Percentiles rank a stretch among this genome's conserved stretches.
These are phyloP conservation scores for Mus pahari DNA, from an alignment of 2,113 vertebrate genomes.

Conservation along the genomic window DNA sequence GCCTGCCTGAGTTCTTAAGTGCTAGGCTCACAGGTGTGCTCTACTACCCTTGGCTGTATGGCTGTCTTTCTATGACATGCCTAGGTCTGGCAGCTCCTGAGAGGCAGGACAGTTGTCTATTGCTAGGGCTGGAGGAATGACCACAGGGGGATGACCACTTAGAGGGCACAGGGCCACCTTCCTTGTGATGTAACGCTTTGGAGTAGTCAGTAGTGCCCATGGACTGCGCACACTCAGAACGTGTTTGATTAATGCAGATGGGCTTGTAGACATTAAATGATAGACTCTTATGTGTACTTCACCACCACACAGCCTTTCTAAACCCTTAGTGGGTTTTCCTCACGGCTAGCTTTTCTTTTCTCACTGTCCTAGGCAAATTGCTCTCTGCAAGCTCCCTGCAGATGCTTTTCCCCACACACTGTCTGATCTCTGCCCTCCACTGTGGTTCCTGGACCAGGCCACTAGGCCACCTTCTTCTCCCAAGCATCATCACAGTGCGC, in stretches of 20 bases:
- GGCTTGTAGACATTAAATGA: background rate
- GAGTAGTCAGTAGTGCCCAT: background rate
- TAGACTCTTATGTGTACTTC: background rate
- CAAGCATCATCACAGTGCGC: background rate
- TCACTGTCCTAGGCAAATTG: background rate
- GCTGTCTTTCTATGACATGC: no score
- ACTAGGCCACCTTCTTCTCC: background rate
- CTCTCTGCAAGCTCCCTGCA: background rate
- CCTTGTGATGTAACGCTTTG: background rate
- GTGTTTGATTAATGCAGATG: background rate
- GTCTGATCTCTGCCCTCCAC: background rate
- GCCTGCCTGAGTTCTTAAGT: background rate
- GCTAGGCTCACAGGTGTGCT: background rate
- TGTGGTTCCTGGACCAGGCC: background rate
- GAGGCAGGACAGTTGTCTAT: background rate
- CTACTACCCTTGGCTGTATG: rapidly evolving
- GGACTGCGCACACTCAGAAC: background rate
- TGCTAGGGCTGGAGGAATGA: background rate
- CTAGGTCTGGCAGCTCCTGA: background rate
- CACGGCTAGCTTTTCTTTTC: background rate
- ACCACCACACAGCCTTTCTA: background rate
- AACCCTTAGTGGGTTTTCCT: background rate
- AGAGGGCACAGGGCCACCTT: rapidly evolving
- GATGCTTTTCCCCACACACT: rapidly evolving
- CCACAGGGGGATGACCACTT: background rate